Percentiles rank a stretch among this genome's conserved stretches.
Conservation (phyloP, 2,113 vertebrate species). For the Cranoglanis bouderius region DNA sequence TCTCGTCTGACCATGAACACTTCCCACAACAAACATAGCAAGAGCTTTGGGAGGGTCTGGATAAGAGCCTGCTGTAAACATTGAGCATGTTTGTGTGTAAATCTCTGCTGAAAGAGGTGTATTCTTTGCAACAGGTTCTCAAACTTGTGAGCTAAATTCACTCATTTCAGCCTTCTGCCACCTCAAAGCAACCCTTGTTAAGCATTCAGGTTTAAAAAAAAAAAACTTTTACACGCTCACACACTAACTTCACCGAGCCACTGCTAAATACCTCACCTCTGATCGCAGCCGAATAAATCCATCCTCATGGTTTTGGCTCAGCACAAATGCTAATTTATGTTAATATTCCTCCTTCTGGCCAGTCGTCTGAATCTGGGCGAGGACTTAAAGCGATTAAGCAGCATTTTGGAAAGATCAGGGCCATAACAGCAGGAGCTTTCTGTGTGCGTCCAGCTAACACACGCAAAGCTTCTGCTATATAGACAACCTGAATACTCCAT, state of each 20-base stretch:
- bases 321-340: conserved; percentile 43
- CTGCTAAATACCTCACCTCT: conserved; percentile 20
- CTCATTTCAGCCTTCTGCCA: background rate
- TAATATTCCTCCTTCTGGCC: conserved; percentile 11
- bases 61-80: background rate
- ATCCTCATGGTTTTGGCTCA: conserved; percentile 19
- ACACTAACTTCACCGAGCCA: conserved; percentile 16
- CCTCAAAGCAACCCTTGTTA: background rate
- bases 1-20: conserved; percentile 18
- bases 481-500: conserved; percentile 25
- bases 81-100: background rate
- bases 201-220: background rate
- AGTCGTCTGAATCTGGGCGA: conserved; percentile 7
- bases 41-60: too few species aligned
- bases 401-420: conserved; percentile 18
- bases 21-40: conserved; percentile 33
- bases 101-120: conserved; percentile 20
- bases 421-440: conserved; percentile 43
- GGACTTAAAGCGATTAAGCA: conserved; percentile 37
- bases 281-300: conserved; percentile 22
- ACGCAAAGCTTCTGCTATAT: conserved; percentile 10
- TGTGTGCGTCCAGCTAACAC: background rate
- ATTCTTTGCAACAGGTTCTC: background rate
- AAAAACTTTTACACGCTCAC: background rate
- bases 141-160: background rate